Conservation (phyloP, 1,140 invertebrate genomes). For the Papilio helenus region DNA sequence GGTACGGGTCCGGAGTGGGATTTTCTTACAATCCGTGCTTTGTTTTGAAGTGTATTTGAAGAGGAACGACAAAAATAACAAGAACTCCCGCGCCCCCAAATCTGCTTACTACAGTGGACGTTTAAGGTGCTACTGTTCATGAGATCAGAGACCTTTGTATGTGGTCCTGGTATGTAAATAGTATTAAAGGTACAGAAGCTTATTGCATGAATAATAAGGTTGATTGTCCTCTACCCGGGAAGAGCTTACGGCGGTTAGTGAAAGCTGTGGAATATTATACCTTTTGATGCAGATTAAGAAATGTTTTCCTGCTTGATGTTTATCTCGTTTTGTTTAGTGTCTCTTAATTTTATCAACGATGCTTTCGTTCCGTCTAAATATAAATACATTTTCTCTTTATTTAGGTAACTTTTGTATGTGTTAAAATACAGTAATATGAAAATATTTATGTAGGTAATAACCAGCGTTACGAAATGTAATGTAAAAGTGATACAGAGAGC, state of each 20-base stretch:
- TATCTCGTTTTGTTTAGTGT: constrained; percentile 46
- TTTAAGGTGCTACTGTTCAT: constrained; percentile 41
- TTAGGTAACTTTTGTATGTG: not conserved
- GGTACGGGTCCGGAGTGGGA: constrained; percentile 71
- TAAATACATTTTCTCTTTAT: constrained; percentile 5
- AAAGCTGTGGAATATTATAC: constrained; percentile 55
- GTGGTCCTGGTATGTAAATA: constrained; percentile 53
- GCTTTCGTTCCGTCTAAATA: not conserved
- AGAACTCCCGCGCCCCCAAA: constrained; percentile 46
- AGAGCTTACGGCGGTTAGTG: constrained; percentile 40
- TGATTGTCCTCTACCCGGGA: constrained; percentile 43
- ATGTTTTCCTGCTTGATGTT: constrained; percentile 53
- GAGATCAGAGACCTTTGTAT: constrained; percentile 47
- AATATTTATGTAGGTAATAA: too few relatives aligned
- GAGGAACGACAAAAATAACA: constrained; percentile 52
- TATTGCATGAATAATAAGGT: constrained; percentile 50
- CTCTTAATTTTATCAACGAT: constrained; percentile 30
- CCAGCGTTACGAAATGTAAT: too few relatives aligned
- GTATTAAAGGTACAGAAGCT: constrained; percentile 43
- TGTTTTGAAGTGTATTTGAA: constrained; percentile 75
- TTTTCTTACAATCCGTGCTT: constrained; percentile 77
- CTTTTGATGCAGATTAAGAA: constrained; percentile 60
- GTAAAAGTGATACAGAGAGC: too few relatives aligned
- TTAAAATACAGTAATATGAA: not conserved
- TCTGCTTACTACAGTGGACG: constrained; percentile 33